Evolutionary conservation across 2,888 invertebrate species (phyloP).

Genomic region (Syrista parreyssii): DNA sequence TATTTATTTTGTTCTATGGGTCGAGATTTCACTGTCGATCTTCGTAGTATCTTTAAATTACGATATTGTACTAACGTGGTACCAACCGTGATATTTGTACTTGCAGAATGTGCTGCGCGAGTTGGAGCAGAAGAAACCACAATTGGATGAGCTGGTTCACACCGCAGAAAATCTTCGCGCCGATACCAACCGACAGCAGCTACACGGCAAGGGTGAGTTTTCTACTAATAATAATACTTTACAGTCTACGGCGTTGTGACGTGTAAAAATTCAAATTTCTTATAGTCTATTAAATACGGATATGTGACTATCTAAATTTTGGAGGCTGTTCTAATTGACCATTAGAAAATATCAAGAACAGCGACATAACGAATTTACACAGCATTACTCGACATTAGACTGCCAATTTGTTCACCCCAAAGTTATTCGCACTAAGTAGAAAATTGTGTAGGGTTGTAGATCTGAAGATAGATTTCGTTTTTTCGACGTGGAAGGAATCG

Average conservation of each 20-base stretch:
- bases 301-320: background rate
- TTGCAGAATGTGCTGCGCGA: constrained; percentile 83
- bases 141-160: constrained; percentile 84
- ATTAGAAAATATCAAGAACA: background rate
- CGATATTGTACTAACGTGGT: background rate
- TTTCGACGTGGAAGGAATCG: background rate
- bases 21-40: background rate
- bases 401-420: background rate
- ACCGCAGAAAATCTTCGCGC: constrained; percentile 86
- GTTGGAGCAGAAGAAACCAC: constrained; percentile 87
- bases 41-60: background rate
- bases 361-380: background rate
- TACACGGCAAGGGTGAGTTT: constrained; percentile 83
- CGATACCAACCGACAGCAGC: constrained; percentile 82
- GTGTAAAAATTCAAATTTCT: background rate
- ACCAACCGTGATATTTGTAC: constrained; percentile 12
- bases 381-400: background rate
- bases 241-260: background rate
- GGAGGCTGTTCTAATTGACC: too few relatives aligned
- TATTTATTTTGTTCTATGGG: background rate
- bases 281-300: background rate
- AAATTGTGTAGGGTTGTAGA: background rate
- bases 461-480: background rate
- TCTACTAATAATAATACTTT: background rate
- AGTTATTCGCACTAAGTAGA: background rate